Evolutionary conservation across 2,888 invertebrate species (phyloP), one percentile per base, ranked within the genome.

Genomic region (Drosophila pegasa): DNA sequence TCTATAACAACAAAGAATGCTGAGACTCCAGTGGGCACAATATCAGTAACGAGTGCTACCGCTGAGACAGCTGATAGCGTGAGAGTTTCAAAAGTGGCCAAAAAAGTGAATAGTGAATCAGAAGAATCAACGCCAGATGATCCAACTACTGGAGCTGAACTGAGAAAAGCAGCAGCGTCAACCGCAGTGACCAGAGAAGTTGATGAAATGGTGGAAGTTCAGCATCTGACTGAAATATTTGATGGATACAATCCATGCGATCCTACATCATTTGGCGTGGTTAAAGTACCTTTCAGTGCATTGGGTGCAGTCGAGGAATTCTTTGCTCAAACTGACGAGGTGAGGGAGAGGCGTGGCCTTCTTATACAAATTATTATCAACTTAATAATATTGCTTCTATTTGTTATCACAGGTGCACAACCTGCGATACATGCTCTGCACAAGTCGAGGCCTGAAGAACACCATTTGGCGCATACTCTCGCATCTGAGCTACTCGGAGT

Each of bases 401-500:
- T 22, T 27, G 9, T 33, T 14, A 1, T 2, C 45, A 37, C 31
- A 86, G 85, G 55, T 70, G 16, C 65, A 83, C 65, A 80, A 74
- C 6, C 18, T 86, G 8, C 56, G 47, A 16, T 72, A 75, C 16
- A 55, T 85, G 27, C 38, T 88, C 6, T 47, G 22, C 65, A 71
- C 55, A 0, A 82, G 66, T 37, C 18, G 38, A 7, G 87, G 84
- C 0, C 31, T 72, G 0, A 67, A 25, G 20, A 38, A 48, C 3
- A 25, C 38, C 3, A 54, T 85, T 54, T 85, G 89, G 89, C 69
- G 59, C 8, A 57, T 78, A 22, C 29, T 85, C 1, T 58, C 68
- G 6, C 56, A 66, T 2, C 14, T 85, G 8, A 75, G 27, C 5
- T 20, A 38, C 2, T 1, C 31, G 4, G 85, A 85, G 9, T 85